Conservation (phyloP, 2,797 vertebrate species). For the Hybognathus amarus region DNA sequence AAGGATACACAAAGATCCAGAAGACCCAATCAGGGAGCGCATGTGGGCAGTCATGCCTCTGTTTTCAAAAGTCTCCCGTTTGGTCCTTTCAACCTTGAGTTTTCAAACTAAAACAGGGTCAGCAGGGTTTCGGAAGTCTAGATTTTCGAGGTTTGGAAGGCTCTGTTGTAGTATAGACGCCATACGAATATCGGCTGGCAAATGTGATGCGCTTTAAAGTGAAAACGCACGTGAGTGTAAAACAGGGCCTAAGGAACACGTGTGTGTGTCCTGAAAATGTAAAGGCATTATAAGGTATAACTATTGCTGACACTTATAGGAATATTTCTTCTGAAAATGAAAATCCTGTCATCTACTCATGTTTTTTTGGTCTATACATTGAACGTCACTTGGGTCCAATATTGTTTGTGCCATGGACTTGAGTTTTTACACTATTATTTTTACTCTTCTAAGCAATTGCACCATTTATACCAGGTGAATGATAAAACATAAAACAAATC, state of each 20-base stretch:
- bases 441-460: background rate
- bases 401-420: background rate
- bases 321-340: background rate
- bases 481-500: background rate
- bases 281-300: background rate
- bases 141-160: too few relatives aligned
- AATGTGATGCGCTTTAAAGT: too few relatives aligned
- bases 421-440: background rate
- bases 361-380: background rate
- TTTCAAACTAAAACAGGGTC: too few relatives aligned
- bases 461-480: background rate
- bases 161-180: too few relatives aligned
- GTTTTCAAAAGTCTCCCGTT: too few relatives aligned
- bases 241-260: background rate
- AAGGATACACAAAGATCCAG: too few relatives aligned
- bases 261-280: slow-evolving; percentile 7
- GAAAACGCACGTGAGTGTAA: too few relatives aligned
- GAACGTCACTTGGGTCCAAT: background rate
- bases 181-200: too few relatives aligned
- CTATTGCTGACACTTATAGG: background rate
- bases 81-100: too few relatives aligned
- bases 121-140: too few relatives aligned
- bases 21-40: too few relatives aligned
- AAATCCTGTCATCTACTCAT: background rate
- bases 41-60: too few relatives aligned